Conservation (phyloP, 2,888 invertebrate species). For the Aporophyla nigra region DNA sequence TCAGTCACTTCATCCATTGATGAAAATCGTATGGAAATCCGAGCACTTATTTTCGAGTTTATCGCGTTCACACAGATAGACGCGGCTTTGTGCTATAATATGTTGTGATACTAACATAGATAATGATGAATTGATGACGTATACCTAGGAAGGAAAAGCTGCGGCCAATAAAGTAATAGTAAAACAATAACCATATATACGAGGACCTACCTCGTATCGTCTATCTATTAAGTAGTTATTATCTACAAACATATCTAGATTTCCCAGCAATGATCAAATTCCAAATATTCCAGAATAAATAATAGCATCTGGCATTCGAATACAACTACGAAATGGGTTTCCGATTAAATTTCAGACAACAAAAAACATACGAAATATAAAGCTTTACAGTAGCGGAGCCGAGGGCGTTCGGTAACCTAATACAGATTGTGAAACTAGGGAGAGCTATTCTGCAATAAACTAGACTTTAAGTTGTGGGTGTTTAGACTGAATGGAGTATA, state of each 20-base stretch:
- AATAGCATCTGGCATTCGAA: constrained; percentile 50
- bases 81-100: no score
- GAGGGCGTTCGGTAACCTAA: constrained; percentile 77
- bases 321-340: constrained; percentile 70
- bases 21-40: no score
- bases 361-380: constrained; percentile 74
- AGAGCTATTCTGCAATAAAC: constrained; percentile 72
- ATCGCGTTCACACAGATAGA: no score
- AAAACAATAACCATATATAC: neutral
- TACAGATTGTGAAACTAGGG: constrained; percentile 72
- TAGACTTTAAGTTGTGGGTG: constrained; percentile 76
- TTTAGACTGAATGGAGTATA: constrained; percentile 71
- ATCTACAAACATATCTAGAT: neutral
- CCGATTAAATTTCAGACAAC: constrained; percentile 76
- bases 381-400: constrained; percentile 75
- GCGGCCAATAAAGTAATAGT: neutral
- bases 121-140: neutral
- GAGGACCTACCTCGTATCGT: neutral
- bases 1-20: no score
- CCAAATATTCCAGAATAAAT: constrained; percentile 20
- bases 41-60: no score
- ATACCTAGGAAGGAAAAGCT: neutral
- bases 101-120: neutral
- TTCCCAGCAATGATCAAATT: neutral
- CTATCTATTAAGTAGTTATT: neutral